Percentiles rank a stretch among this genome's conserved stretches.
These are phyloP conservation scores for Butorides virescens DNA, from an alignment of 2,113 vertebrate genomes.

Conservation along the genomic window DNA sequence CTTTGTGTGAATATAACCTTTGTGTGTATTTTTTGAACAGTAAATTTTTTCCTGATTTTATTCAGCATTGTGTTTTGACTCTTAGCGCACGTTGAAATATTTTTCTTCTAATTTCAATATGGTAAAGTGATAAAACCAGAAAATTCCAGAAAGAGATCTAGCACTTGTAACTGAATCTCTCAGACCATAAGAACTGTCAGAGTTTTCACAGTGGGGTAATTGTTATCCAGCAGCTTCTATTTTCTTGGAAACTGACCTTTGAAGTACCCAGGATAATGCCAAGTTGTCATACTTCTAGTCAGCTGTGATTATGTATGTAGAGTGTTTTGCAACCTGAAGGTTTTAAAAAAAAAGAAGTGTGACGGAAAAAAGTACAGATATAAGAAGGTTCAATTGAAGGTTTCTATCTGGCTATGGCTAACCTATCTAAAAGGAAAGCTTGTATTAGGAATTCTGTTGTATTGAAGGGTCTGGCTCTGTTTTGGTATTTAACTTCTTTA, in stretches of 20 bases:
- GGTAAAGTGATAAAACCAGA: neutral
- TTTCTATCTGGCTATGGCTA: neutral
- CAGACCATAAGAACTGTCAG: neutral
- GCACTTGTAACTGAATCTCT: neutral
- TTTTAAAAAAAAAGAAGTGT: neutral
- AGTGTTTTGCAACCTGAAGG: neutral
- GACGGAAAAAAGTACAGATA: neutral
- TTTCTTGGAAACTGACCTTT: neutral
- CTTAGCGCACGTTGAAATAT: neutral
- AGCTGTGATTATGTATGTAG: neutral
- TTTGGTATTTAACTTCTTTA: neutral
- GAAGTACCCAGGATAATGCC: neutral
- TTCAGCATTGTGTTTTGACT: neutral
- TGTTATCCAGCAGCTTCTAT: neutral
- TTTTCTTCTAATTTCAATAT: neutral
- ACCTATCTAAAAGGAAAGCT: neutral
- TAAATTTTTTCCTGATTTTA: neutral
- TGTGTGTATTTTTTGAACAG: neutral
- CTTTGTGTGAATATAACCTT: neutral
- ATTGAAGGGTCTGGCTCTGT: neutral
- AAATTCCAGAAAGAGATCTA: neutral
- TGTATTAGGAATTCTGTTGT: neutral
- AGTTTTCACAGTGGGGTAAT: neutral
- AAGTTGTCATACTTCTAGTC: neutral
- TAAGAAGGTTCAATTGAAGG: neutral